Evolutionary conservation across 2,797 vertebrate species (phyloP).

Genomic region (Prunella strophiata): DNA sequence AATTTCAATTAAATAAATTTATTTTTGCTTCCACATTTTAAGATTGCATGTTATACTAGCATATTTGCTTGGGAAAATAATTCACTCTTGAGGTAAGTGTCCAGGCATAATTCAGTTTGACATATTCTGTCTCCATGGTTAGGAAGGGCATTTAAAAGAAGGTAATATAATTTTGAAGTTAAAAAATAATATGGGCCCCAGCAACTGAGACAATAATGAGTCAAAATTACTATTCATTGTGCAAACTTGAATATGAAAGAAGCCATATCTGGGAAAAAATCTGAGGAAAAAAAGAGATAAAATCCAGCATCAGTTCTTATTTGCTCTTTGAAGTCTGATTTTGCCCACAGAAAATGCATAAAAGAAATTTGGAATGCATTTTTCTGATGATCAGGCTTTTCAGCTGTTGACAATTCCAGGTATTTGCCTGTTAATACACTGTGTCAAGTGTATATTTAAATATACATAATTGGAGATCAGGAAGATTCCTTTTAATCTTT

Average conservation of each 20-base stretch:
- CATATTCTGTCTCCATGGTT: neutral
- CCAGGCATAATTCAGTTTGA: constrained; percentile 47
- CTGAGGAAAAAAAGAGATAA: neutral
- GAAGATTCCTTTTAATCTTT: constrained; percentile 18
- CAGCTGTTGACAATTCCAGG: neutral
- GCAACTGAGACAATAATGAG: constrained; percentile 27
- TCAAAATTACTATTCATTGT: constrained; percentile 14
- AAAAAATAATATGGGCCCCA: constrained; percentile 9
- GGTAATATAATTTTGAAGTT: constrained; percentile 32
- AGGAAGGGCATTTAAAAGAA: constrained; percentile 27
- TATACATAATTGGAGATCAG: neutral
- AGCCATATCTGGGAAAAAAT: neutral
- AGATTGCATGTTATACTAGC: neutral
- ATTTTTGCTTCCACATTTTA: neutral
- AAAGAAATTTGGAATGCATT: neutral
- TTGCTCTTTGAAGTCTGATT: constrained; percentile 25
- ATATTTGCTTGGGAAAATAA: neutral
- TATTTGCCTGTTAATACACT: neutral
- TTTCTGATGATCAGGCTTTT: neutral
- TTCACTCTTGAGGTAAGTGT: neutral
- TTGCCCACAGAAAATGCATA: neutral
- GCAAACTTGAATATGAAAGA: constrained; percentile 33
- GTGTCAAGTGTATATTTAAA: constrained; percentile 11
- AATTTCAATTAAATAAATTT: neutral
- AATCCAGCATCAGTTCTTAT: neutral